phyloP scores from a whole-genome alignment of 2,888 invertebrate species.

The Scaptomyza tumidula region DNA sequence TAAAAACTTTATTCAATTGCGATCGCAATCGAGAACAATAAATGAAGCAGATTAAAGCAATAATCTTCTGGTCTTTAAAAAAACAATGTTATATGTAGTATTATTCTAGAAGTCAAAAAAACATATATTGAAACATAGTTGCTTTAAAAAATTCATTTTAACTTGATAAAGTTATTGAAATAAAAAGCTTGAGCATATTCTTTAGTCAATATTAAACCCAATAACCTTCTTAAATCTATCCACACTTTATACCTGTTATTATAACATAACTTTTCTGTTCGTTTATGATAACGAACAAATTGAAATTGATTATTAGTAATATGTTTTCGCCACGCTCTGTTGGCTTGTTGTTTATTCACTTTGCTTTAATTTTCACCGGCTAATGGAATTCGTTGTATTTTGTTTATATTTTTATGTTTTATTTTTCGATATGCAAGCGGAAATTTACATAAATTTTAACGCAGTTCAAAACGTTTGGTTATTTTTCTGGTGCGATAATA shows the following conservation, averaged over 20 bases:
- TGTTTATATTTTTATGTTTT: neutral
- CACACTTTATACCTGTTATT: no score
- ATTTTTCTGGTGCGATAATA: neutral
- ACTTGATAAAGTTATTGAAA: neutral
- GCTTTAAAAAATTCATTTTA: neutral
- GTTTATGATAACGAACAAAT: neutral
- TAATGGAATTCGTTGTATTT: conserved; percentile 33
- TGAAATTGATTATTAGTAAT: conserved; percentile 3
- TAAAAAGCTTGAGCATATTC: neutral
- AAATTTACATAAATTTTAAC: conserved; percentile 41
- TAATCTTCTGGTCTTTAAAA: no score
- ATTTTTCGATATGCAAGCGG: conserved; percentile 44
- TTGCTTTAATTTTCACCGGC: conserved; percentile 28
- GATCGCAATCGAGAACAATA: conserved; percentile 9
- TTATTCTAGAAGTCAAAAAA: no score
- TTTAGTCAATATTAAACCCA: no score
- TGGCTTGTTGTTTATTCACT: conserved; percentile 29
- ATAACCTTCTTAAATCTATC: no score
- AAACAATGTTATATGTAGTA: no score
- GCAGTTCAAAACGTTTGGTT: conserved; percentile 12
- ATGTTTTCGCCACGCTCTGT: conserved; percentile 23
- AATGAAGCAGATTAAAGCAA: no score
- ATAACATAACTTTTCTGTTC: no score
- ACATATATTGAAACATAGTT: no score
- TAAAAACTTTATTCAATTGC: conserved; percentile 30